phyloP scores from a whole-genome alignment of 2,113 vertebrate genomes.

The Lanius collurio region DNA sequence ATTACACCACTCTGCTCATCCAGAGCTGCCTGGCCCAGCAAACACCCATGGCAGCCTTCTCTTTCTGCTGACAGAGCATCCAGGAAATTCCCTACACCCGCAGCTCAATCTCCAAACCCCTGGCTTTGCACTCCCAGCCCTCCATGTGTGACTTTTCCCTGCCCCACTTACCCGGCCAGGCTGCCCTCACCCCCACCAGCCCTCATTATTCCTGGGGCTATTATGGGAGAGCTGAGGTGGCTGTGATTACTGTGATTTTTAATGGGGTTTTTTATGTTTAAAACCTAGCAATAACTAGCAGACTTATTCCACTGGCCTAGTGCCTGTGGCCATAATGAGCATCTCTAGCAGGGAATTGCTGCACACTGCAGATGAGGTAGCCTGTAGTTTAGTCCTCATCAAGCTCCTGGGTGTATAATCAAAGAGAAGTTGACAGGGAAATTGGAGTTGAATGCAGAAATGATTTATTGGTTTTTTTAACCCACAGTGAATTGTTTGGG shows the following conservation, averaged over 20 bases:
- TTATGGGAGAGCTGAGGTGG: not conserved
- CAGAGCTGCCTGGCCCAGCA: not conserved
- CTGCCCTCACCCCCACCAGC: not conserved
- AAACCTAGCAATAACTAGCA: not conserved
- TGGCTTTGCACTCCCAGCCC: not conserved
- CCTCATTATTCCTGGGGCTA: not conserved
- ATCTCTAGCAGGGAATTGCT: not conserved
- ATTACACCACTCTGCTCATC: not conserved
- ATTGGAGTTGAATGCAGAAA: constrained; percentile 4
- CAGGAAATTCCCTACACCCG: not conserved
- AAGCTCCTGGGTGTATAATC: constrained; percentile 1
- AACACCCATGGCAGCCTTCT: not conserved
- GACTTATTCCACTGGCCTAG: not conserved
- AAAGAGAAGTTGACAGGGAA: constrained; percentile 5
- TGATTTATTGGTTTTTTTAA: constrained; percentile 30
- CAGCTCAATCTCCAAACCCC: not conserved
- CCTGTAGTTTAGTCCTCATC: not conserved
- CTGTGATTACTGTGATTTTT: not conserved
- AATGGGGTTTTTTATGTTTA: not conserved
- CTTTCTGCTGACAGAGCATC: not conserved
- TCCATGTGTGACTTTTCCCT: not conserved
- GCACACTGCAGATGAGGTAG: not conserved
- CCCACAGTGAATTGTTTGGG: not conserved
- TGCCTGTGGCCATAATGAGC: not conserved
- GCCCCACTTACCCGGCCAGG: not conserved